Conservation (phyloP, 2,888 invertebrate genomes). For the Nomada fucata region DNA sequence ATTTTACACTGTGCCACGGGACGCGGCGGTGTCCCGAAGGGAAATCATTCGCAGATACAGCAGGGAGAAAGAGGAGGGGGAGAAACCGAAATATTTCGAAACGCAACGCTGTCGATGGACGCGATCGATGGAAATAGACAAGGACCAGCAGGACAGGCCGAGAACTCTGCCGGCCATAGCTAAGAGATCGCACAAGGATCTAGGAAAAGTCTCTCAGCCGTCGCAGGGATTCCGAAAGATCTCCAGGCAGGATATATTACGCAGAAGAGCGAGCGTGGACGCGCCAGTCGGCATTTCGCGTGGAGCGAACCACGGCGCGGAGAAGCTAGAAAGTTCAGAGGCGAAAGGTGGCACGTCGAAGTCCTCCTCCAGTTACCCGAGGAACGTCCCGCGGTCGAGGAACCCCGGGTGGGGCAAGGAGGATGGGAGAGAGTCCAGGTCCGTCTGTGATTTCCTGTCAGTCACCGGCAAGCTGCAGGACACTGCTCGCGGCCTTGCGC, state of each 20-base stretch:
- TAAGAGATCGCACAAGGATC: constrained; percentile 61
- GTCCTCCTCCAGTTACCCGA: constrained; percentile 65
- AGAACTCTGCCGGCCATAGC: constrained; percentile 77
- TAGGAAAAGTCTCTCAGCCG: constrained; percentile 43
- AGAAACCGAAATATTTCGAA: constrained; percentile 61
- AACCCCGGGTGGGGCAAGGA: constrained; percentile 63
- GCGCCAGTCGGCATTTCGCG: constrained; percentile 22
- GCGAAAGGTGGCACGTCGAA: constrained; percentile 45
- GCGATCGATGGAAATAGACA: constrained; percentile 49
- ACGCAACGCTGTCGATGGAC: constrained; percentile 71
- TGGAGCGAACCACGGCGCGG: constrained; percentile 13
- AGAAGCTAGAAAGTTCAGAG: constrained; percentile 58
- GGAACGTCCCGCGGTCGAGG: constrained; percentile 68
- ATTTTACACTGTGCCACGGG: constrained; percentile 61
- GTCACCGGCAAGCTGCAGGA: constrained; percentile 68
- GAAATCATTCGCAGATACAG: constrained; percentile 72
- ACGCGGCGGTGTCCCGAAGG: constrained; percentile 71
- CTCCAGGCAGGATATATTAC: constrained; percentile 80
- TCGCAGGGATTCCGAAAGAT: constrained; percentile 66
- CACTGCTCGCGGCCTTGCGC: constrained; percentile 65
- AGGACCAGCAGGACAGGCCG: constrained; percentile 66
- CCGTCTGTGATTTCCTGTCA: constrained; percentile 75
- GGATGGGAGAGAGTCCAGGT: constrained; percentile 71
- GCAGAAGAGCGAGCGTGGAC: constrained; percentile 72
- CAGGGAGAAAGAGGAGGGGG: constrained; percentile 67